Evolutionary conservation across 2,797 vertebrate species (phyloP).

Genomic region (Distichodus sexfasciatus): DNA sequence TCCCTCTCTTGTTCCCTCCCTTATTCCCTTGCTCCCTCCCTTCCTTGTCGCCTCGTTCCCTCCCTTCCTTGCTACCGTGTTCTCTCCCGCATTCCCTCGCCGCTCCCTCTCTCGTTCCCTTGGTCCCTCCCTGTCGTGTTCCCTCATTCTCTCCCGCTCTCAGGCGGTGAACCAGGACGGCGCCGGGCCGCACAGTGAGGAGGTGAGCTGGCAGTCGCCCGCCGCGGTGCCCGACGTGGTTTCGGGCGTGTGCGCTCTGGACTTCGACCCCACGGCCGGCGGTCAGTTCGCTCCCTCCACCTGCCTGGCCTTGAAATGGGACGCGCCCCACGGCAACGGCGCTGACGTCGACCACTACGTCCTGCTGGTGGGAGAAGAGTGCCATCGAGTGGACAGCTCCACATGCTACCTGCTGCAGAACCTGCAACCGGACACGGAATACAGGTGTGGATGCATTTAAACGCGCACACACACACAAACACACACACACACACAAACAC

Average conservation of each 20-base stretch:
- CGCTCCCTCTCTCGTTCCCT: constrained; percentile 25
- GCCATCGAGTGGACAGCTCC: constrained; percentile 76
- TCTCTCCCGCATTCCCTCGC: neutral
- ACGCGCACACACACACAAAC: neutral
- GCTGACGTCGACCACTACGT: constrained; percentile 86
- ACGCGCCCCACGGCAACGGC: constrained; percentile 90
- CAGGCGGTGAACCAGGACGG: constrained; percentile 94
- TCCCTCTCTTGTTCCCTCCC: no score
- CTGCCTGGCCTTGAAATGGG: constrained; percentile 92
- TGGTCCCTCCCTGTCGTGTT: no score
- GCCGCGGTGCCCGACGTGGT: constrained; percentile 82
- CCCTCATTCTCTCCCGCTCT: neutral
- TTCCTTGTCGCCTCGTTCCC: no score
- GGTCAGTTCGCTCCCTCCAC: constrained; percentile 76
- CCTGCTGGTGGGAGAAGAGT: constrained; percentile 80
- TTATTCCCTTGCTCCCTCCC: no score
- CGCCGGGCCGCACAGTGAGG: constrained; percentile 84
- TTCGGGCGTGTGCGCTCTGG: constrained; percentile 75
- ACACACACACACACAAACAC: neutral
- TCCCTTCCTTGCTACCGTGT: no score
- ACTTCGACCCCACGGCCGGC: constrained; percentile 71
- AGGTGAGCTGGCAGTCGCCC: constrained; percentile 82
- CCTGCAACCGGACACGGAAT: constrained; percentile 90
- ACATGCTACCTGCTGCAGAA: constrained; percentile 77
- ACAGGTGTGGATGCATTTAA: constrained; percentile 74